Base-by-base conservation (phyloP, 2,888 invertebrate genomes). In the Archips xylosteana region DNA sequence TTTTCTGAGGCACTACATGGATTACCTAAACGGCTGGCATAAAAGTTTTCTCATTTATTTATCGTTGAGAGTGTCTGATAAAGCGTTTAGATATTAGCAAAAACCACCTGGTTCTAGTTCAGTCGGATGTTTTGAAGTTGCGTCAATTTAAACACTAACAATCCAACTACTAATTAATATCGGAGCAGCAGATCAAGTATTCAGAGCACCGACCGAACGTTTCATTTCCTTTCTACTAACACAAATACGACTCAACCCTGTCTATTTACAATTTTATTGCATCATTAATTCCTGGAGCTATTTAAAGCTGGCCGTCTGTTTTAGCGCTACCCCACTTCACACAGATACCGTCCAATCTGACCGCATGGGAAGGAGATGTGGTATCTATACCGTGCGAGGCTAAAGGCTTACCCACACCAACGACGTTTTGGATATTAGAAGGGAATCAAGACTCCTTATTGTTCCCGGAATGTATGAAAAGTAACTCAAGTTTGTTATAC, bases 391-490 rank as follows among this genome's bases (percentile, higher is more conserved):
- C 98, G 76, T 99, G 99, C 93, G 97, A 97, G 80, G 98, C 99
- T 45, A 96, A 96, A 83, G 99, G 99, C 75, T 97, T 98, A 88
- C 99, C 99, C 13, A 96, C 97, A 76, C 99, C 99, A 3, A 98
- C 98, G 13, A 97, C 98, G 39, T 99, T 98, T 90, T 99, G 99
- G 99, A 98, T 97, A 82, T 97, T 98, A 83, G 99, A 99, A 90
- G 98, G 98, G 75, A 97, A 96, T 60, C 97, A 97, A 88, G 96
- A 97, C 86, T 78, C 97, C 64, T 85, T 94, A 78, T 85, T 94
- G 76, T 94, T 94, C 80, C 93, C 93, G n/a, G 94, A 94, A 85
- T 94, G 94, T 76, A 92, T 90, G 77, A 92, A 89, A 85, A 94
- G 93, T 83, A 94, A 94, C 82, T 87, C 94, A 61, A 94, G 93